Evolutionary conservation across 2,888 invertebrate genomes (phyloP).

Genomic region (Metalampra italica): DNA sequence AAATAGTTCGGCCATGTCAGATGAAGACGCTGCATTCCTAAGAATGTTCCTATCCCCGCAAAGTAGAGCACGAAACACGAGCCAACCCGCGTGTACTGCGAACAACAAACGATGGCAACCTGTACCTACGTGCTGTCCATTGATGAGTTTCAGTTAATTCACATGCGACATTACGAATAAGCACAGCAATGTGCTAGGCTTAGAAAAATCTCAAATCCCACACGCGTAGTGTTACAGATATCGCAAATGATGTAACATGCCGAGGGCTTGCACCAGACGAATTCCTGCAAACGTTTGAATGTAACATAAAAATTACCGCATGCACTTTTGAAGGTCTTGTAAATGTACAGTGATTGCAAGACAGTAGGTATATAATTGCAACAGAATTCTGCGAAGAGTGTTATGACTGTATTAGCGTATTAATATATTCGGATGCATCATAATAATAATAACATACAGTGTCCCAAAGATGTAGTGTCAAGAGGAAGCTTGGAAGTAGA

Average conservation of each 20-base stretch:
- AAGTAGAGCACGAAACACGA: constrained; percentile 38
- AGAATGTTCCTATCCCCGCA: constrained; percentile 23
- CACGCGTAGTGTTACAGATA: constrained; percentile 15
- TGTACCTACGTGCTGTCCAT: constrained; percentile 42
- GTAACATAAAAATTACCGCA: constrained; percentile 3
- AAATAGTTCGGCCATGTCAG: background rate
- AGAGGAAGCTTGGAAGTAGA: too few species aligned
- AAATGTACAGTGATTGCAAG: constrained; percentile 9
- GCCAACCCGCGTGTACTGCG: constrained; percentile 30
- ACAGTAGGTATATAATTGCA: background rate
- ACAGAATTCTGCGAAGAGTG: background rate
- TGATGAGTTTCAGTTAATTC: constrained; percentile 32
- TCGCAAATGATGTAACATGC: constrained; percentile 61
- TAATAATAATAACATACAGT: too few species aligned
- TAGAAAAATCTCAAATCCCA: constrained; percentile 17
- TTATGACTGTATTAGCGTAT: too few species aligned
- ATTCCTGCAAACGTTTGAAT: constrained; percentile 46
- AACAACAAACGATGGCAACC: constrained; percentile 20
- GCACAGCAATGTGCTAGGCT: constrained; percentile 42
- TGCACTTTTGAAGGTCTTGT: constrained; percentile 12
- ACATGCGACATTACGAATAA: constrained; percentile 21
- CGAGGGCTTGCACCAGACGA: constrained; percentile 59
- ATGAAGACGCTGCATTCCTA: constrained; percentile 45
- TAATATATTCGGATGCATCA: too few species aligned
- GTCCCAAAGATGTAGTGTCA: too few species aligned